Evolutionary conservation across 2,888 invertebrate species (phyloP).

Genomic region (Platycheirus albimanus): DNA sequence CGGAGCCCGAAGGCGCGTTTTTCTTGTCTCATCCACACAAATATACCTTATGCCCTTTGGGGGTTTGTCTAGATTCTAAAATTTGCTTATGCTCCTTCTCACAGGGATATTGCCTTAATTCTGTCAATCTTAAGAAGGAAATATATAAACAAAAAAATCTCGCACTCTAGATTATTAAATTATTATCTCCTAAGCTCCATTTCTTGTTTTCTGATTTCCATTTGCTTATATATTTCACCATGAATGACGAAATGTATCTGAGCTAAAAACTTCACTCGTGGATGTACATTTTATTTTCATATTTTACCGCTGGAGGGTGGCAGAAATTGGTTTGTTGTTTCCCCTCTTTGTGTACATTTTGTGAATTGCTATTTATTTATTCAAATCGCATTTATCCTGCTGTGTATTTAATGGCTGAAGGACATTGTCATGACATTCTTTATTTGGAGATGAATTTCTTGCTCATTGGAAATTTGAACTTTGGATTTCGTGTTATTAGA

Average conservation of each 20-base stretch:
- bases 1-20: neutral
- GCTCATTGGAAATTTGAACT: slow-evolving; percentile 51
- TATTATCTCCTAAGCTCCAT: slow-evolving; percentile 55
- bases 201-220: slow-evolving; percentile 29
- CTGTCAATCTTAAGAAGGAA: slow-evolving; percentile 34
- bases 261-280: slow-evolving; percentile 1
- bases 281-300: slow-evolving; percentile 3
- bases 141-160: slow-evolving; percentile 40
- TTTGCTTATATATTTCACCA: slow-evolving; percentile 18
- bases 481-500: slow-evolving; percentile 12
- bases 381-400: slow-evolving; percentile 61
- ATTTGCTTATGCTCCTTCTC: slow-evolving; percentile 34
- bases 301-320: slow-evolving; percentile 15
- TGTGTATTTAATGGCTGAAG: slow-evolving; percentile 59
- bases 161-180: slow-evolving; percentile 54
- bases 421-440: slow-evolving; percentile 65
- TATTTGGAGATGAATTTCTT: slow-evolving; percentile 57
- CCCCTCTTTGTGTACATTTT: slow-evolving; percentile 43
- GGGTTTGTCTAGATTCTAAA: slow-evolving; percentile 1
- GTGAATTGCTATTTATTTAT: slow-evolving; percentile 70
- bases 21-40: neutral
- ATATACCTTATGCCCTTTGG: slow-evolving; percentile 12
- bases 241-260: neutral
- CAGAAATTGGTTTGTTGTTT: slow-evolving; percentile 49
- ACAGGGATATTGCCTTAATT: slow-evolving; percentile 29